Conservation (phyloP, 2,113 vertebrate species). For the Protomyctophum bolini region DNA sequence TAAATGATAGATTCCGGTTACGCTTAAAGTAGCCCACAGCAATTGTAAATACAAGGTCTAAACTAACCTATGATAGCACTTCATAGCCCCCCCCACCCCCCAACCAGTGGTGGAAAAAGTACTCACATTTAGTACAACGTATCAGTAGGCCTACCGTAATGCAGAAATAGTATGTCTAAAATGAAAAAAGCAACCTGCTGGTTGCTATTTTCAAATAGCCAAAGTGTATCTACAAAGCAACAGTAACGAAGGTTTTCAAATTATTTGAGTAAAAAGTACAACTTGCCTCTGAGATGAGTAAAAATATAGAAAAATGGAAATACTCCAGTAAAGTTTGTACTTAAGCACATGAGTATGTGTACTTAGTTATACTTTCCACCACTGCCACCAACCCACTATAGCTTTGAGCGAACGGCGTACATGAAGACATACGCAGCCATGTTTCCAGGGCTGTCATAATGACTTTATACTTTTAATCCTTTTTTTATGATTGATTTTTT, state of each 20-base stretch:
- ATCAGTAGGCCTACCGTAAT: too few species aligned
- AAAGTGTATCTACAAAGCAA: too few species aligned
- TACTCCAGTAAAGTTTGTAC: too few species aligned
- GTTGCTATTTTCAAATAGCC: too few species aligned
- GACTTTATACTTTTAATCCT: constrained; percentile 29
- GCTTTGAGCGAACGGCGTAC: constrained; percentile 3
- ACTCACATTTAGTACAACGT: too few species aligned
- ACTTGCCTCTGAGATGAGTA: too few species aligned
- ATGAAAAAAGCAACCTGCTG: too few species aligned
- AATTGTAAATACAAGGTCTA: constrained; percentile 62
- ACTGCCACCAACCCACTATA: constrained; percentile 12
- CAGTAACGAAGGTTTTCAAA: too few species aligned
- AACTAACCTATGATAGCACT: constrained; percentile 40
- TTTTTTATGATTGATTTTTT: constrained; percentile 38
- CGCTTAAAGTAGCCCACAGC: constrained; percentile 32
- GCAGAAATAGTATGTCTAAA: too few species aligned
- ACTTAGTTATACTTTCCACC: neutral
- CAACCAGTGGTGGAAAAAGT: too few species aligned
- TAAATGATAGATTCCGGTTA: constrained; percentile 38
- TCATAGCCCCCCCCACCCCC: constrained; percentile 15
- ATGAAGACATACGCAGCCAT: neutral
- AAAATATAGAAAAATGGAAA: too few species aligned
- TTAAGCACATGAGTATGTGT: neutral
- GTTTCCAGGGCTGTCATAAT: constrained; percentile 26
- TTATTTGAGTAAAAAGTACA: too few species aligned